phyloP scores from a whole-genome alignment of 2,888 invertebrate genomes.

The Dysmachus trigonus region DNA sequence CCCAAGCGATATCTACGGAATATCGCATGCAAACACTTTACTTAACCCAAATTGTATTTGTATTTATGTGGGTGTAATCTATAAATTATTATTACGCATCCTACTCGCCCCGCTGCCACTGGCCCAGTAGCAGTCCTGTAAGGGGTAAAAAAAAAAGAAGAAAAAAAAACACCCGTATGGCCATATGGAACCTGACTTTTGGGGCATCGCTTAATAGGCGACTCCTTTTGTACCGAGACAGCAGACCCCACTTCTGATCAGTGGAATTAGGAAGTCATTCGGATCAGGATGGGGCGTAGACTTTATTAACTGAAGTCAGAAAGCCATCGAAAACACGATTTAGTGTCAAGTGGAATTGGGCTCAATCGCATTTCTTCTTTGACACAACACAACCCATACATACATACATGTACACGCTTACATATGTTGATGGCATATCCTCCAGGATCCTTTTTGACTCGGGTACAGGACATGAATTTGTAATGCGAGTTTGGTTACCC shows the following conservation, averaged over 20 bases:
- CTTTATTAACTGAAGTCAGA: not conserved
- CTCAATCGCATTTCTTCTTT: not conserved
- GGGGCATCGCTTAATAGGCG: not conserved
- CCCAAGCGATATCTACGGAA: conserved; percentile 14
- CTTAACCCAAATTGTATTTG: conserved; percentile 47
- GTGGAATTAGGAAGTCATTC: not conserved
- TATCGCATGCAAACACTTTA: conserved; percentile 48
- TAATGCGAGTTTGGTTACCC: conserved; percentile 2
- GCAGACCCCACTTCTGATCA: not conserved
- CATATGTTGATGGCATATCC: not conserved
- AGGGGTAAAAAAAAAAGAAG: conserved; percentile 31
- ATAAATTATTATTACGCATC: conserved; percentile 46
- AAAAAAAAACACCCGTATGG: no score
- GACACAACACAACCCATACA: not conserved
- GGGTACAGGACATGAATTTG: conserved; percentile 29
- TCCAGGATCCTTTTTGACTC: not conserved
- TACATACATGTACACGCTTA: no score
- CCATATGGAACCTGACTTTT: conserved; percentile 15
- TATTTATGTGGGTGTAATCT: conserved; percentile 45
- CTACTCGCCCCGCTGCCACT: no score
- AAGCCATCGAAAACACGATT: conserved; percentile 23
- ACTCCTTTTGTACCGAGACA: not conserved
- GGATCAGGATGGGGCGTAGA: not conserved
- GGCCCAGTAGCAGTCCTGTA: not conserved
- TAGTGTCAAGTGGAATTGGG: conserved; percentile 33